Conservation (phyloP, 1,140 invertebrate species). For the Drosophila persimilis region DNA sequence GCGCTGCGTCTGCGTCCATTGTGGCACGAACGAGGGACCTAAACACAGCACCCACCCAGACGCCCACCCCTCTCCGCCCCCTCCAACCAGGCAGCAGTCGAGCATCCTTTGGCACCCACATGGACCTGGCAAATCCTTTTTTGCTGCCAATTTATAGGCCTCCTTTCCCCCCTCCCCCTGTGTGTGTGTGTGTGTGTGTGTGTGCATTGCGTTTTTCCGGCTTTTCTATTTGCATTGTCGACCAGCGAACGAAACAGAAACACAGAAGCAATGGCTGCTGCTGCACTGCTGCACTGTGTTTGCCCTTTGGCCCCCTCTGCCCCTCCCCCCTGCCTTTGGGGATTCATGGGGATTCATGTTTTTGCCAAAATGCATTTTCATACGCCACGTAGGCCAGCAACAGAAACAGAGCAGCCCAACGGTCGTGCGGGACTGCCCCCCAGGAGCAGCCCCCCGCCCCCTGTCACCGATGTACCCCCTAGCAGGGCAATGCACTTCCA, state of each 20-base stretch:
- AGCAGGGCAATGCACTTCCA: constrained; percentile 71
- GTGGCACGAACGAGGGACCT: constrained; percentile 37
- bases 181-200: constrained; percentile 26
- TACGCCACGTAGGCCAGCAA: constrained; percentile 67
- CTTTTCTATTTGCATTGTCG: constrained; percentile 75
- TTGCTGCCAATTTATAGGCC: constrained; percentile 74
- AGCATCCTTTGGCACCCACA: background rate
- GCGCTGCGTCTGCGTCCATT: constrained; percentile 63
- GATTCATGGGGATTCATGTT: constrained; percentile 61
- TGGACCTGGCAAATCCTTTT: constrained; percentile 52
- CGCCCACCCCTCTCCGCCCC: too few species aligned
- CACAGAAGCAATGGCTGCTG: background rate
- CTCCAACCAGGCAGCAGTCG: background rate
- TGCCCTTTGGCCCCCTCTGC: constrained; percentile 55
- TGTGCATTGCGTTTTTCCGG: constrained; percentile 66
- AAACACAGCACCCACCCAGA: constrained; percentile 48
- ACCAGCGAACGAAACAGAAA: constrained; percentile 22
- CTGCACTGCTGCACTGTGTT: constrained; percentile 64
- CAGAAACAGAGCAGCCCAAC: background rate
- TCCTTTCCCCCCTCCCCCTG: constrained; percentile 10
- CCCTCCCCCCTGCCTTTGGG: background rate
- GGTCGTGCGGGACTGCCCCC: background rate
- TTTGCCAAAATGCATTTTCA: constrained; percentile 81
- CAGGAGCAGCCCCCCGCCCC: too few species aligned
- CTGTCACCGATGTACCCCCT: background rate